These are phyloP conservation scores for Notarius quadriscutis DNA, from an alignment of 2,113 vertebrate genomes.

Conservation along the genomic window DNA sequence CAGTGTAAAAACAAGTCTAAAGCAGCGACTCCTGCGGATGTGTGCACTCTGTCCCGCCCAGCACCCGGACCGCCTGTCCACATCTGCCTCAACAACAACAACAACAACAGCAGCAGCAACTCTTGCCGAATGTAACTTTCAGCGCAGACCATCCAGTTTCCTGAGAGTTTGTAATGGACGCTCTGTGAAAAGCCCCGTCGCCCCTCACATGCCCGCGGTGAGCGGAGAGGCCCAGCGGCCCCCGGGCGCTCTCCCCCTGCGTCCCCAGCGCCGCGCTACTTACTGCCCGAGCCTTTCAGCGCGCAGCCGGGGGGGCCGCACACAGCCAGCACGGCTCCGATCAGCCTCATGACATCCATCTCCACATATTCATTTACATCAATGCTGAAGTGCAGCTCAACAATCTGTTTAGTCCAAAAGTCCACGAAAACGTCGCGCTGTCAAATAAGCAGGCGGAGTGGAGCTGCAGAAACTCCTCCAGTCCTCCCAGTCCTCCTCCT, in stretches of 20 bases:
- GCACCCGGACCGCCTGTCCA: too few relatives aligned
- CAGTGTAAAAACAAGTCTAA: background rate
- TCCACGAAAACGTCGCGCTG: background rate
- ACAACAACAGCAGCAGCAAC: background rate
- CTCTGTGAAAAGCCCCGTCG: background rate
- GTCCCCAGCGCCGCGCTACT: constrained; percentile 48
- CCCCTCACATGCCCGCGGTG: background rate
- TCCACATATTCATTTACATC: constrained; percentile 67
- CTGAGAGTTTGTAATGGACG: background rate
- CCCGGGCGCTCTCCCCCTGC: background rate
- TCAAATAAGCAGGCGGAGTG: background rate
- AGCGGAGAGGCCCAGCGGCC: background rate
- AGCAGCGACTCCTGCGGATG: background rate
- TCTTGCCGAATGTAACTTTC: background rate
- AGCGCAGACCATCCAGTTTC: background rate
- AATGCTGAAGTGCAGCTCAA: background rate
- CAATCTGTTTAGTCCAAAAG: background rate
- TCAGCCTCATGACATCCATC: constrained; percentile 74
- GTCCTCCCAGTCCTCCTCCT: background rate
- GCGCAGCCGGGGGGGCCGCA: constrained; percentile 66
- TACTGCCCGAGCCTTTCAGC: constrained; percentile 67
- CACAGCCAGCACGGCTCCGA: constrained; percentile 70
- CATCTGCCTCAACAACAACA: too few relatives aligned
- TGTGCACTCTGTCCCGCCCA: too few relatives aligned
- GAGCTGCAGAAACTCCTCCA: constrained; percentile 12